These are phyloP conservation scores for Cossypha niveicapilla DNA, from an alignment of 2,797 vertebrate genomes.

Conservation along the genomic window DNA sequence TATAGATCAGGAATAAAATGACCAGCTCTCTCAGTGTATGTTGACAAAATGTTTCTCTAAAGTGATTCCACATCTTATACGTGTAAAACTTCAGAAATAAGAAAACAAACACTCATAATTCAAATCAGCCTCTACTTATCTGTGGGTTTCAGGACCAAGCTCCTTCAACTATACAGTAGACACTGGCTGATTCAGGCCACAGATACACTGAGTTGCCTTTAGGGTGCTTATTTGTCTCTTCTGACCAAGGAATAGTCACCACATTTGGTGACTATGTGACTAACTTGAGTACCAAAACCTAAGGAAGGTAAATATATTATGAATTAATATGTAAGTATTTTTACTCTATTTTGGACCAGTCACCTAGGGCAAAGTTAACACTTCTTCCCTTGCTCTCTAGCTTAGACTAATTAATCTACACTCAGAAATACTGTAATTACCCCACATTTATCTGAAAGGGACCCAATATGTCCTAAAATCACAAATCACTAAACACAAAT, in stretches of 20 bases:
- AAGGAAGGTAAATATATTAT: no score
- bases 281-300: no score
- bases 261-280: no score
- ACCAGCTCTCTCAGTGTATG: background rate
- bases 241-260: background rate
- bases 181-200: background rate
- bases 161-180: background rate
- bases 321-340: background rate
- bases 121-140: background rate
- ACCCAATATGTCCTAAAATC: background rate
- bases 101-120: background rate
- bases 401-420: background rate
- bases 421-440: background rate
- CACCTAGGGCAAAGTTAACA: background rate
- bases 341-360: background rate
- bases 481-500: background rate
- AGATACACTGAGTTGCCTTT: background rate
- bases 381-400: background rate
- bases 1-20: background rate
- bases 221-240: background rate
- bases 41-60: background rate
- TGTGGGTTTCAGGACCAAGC: background rate
- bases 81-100: background rate
- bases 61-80: background rate
- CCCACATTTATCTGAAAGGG: background rate